These are phyloP conservation scores for Diaphora mendica DNA, from an alignment of 2,888 invertebrate species.

Conservation along the genomic window DNA sequence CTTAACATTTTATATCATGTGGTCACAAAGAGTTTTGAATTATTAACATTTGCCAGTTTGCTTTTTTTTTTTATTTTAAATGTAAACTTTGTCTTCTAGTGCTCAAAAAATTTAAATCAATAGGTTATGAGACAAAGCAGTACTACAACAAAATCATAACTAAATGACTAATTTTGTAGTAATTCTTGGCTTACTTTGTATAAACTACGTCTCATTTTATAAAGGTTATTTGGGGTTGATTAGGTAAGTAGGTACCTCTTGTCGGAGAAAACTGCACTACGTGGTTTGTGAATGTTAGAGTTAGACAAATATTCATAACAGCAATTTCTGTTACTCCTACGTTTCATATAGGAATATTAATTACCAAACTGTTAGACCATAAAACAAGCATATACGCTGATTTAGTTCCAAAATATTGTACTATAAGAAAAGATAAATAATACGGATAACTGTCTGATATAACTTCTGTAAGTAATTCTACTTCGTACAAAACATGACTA, in stretches of 20 bases:
- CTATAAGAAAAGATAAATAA: not conserved
- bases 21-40: slow-evolving; percentile 35
- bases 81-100: slow-evolving; percentile 5
- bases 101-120: not conserved
- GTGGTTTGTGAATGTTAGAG: too few species aligned
- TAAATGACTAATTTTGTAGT: not conserved
- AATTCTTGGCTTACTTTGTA: not conserved
- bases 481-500: slow-evolving; percentile 39
- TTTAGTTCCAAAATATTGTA: not conserved
- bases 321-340: not conserved
- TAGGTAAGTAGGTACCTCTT: not conserved
- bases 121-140: not conserved
- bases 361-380: not conserved
- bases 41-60: slow-evolving; percentile 24
- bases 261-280: not conserved
- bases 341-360: not conserved
- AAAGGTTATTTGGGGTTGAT: not conserved
- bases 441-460: not conserved
- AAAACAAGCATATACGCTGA: not conserved
- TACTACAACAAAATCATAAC: not conserved
- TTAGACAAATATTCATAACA: too few species aligned
- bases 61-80: slow-evolving; percentile 13
- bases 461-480: slow-evolving; percentile 16
- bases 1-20: slow-evolving; percentile 44
- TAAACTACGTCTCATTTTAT: not conserved